phyloP scores from a whole-genome alignment of 2,797 vertebrate species.

The Acanthopagrus latus region DNA sequence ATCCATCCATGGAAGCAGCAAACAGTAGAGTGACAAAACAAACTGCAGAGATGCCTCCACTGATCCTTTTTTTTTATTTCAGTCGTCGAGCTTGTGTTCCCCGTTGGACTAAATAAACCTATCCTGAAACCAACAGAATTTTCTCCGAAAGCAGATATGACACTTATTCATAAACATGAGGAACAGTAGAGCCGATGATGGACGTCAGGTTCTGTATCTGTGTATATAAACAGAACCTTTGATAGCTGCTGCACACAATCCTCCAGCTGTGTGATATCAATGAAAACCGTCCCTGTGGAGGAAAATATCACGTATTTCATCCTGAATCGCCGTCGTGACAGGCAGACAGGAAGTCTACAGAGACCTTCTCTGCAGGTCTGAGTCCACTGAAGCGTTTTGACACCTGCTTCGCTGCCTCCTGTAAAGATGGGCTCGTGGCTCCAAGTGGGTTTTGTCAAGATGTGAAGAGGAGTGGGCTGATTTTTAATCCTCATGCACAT shows the following conservation, averaged over 20 bases:
- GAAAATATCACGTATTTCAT: slow-evolving; percentile 18
- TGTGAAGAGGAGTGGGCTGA: slow-evolving; percentile 30
- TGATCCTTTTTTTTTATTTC: background rate
- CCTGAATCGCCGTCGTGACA: slow-evolving; percentile 19
- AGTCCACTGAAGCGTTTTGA: slow-evolving; percentile 26
- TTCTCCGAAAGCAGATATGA: background rate
- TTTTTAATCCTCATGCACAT: slow-evolving; percentile 23
- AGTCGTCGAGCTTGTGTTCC: background rate
- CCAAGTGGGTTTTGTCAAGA: slow-evolving; percentile 43
- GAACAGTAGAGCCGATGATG: background rate
- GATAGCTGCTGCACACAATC: slow-evolving; percentile 1
- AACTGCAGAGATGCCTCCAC: background rate
- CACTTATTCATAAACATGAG: background rate
- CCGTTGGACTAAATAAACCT: no score
- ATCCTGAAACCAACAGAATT: background rate
- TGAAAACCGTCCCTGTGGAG: slow-evolving; percentile 1
- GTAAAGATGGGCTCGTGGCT: slow-evolving; percentile 3
- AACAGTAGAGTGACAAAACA: background rate
- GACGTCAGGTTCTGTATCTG: background rate
- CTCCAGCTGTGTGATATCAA: slow-evolving; percentile 14
- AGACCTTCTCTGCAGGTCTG: slow-evolving; percentile 31
- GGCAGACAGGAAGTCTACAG: slow-evolving; percentile 36
- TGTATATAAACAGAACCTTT: background rate
- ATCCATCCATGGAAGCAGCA: background rate
- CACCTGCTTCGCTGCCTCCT: slow-evolving; percentile 34